Conservation (phyloP, 2,888 invertebrate species). For the Cheilosia pagana region DNA sequence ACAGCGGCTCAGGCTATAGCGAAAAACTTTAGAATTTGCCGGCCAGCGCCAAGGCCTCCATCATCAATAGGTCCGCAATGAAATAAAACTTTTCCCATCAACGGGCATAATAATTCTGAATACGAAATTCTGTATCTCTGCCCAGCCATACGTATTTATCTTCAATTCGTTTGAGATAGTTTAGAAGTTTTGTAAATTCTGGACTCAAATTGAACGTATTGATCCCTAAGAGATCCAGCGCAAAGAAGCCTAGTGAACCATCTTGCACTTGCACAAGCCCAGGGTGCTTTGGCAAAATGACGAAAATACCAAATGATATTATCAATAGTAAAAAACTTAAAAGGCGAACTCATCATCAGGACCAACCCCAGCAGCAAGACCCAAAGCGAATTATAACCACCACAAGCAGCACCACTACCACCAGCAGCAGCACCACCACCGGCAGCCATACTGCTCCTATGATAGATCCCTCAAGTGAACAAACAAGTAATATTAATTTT, state of each 20-base stretch:
- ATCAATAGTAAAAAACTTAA: slow-evolving; percentile 68
- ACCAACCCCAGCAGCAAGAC: slow-evolving; percentile 34
- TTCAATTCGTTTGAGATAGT: slow-evolving; percentile 57
- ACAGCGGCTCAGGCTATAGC: slow-evolving; percentile 5
- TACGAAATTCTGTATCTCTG: slow-evolving; percentile 46
- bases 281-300: slow-evolving; percentile 65
- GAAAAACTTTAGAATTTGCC: slow-evolving; percentile 12
- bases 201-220: slow-evolving; percentile 44
- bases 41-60: neutral
- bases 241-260: neutral
- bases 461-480: slow-evolving; percentile 72
- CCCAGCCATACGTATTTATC: slow-evolving; percentile 61
- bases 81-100: slow-evolving; percentile 63
- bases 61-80: slow-evolving; percentile 28
- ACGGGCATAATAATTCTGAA: slow-evolving; percentile 58
- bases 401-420: slow-evolving; percentile 21
- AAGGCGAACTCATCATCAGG: slow-evolving; percentile 62
- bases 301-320: slow-evolving; percentile 68
- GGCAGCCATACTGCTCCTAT: slow-evolving; percentile 7
- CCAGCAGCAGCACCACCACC: slow-evolving; percentile 24
- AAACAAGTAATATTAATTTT: slow-evolving; percentile 72
- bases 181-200: slow-evolving; percentile 45
- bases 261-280: slow-evolving; percentile 7
- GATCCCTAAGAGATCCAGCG: slow-evolving; percentile 3
- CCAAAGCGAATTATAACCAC: slow-evolving; percentile 1